Base-by-base conservation (phyloP, 2,113 vertebrate genomes). In the Diadophis punctatus region DNA sequence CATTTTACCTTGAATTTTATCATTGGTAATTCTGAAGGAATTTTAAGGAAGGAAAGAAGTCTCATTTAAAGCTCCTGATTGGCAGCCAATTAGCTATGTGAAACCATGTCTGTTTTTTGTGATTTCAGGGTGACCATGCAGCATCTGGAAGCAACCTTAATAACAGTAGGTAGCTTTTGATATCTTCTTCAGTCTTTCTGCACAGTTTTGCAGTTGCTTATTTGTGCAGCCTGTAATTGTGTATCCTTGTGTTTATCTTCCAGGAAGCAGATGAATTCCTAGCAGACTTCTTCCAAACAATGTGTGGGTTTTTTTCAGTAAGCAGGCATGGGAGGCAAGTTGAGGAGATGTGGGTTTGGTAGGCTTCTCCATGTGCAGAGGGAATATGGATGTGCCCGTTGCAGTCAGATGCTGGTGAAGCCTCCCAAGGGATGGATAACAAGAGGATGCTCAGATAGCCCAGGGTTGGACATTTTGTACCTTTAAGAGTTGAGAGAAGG, bases 71-170 rank as follows among this genome's bases (percentile, higher is more conserved):
- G 88, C 86, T 49, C 27, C 53, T 93, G 53, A 49, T 91, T 60
- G n/a, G 49, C 8, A 20, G 5, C 30, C 20, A 16, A 9, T 39
- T 51, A 51, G 63, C 14, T 88, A 4, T 53, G 22, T 88, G 48
- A 74, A 52, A 14, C n/a, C 8, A 48, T 93, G 49, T 94, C 1
- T 93, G 22, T 95, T 34, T 89, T 95, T 80, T 89, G 91, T 94
- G 80, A 93, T 97, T 97, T 93, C 90, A 98, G 98, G 95, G 90
- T 53, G 97, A 97, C 93, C 96, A 95, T 27, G 93, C 52, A 5
- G 97, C 94, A 55, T 68, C 97, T 86, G 97, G 97, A 94, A 95
- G 96, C 68, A 95, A 93, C 91, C 96, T 96, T 91, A 96, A 94
- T 27, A 97, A 60, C 0, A 95, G 97, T 98, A 51, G 97, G 97